phyloP scores from a whole-genome alignment of 2,113 vertebrate genomes.

The Menura novaehollandiae region DNA sequence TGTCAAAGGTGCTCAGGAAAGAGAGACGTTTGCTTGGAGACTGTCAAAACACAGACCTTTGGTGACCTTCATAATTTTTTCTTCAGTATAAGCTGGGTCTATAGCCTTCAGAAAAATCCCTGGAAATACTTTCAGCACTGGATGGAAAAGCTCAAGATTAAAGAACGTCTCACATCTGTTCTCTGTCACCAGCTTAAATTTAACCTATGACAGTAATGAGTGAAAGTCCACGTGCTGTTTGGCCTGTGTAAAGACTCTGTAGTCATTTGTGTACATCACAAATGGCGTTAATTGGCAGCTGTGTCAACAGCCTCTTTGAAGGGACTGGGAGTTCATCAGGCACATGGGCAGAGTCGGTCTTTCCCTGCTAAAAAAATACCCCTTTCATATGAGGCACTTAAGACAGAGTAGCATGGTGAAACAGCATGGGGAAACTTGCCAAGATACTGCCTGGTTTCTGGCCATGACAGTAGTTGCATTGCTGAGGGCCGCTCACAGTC shows the following conservation, averaged over 20 bases:
- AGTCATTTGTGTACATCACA: slow-evolving; percentile 16
- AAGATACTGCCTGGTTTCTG: background rate
- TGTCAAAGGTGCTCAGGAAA: background rate
- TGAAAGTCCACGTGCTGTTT: background rate
- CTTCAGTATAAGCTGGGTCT: background rate
- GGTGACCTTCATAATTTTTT: background rate
- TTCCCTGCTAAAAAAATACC: background rate
- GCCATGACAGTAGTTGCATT: background rate
- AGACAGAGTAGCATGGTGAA: background rate
- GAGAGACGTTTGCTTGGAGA: background rate
- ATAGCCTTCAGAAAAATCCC: background rate
- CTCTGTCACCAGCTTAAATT: slow-evolving; percentile 8
- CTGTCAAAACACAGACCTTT: background rate
- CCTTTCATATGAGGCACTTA: slow-evolving; percentile 4
- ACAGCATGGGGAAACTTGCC: background rate
- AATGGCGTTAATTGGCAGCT: slow-evolving; percentile 21
- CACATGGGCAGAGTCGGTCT: background rate
- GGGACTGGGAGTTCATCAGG: background rate
- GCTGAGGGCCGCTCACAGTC: background rate
- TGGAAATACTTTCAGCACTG: background rate
- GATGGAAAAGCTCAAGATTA: background rate
- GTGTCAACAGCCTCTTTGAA: slow-evolving; percentile 40
- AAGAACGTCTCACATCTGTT: slow-evolving; percentile 10
- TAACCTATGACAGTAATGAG: background rate
- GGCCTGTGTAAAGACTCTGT: background rate